These are phyloP conservation scores for Merluccius polli DNA, from an alignment of 2,797 vertebrate genomes.

Conservation along the genomic window DNA sequence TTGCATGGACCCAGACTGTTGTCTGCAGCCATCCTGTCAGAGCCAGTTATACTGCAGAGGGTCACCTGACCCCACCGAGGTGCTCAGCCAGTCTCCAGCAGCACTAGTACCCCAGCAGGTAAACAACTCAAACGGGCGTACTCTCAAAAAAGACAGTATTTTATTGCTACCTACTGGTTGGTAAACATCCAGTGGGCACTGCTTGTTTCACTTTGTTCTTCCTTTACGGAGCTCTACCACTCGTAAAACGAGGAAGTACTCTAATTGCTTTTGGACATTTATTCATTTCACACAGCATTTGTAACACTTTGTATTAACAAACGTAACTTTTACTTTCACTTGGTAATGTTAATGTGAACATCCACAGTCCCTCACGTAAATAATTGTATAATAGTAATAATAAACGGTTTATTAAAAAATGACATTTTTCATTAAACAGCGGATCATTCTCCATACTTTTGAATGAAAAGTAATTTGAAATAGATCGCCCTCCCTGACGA, in stretches of 20 bases:
- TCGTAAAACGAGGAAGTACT: too few relatives aligned
- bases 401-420: background rate
- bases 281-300: too few relatives aligned
- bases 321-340: background rate
- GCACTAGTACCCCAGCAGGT: constrained; percentile 82
- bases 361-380: too few relatives aligned
- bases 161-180: too few relatives aligned
- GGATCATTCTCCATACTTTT: background rate
- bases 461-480: background rate
- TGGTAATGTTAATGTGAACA: background rate
- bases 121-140: background rate
- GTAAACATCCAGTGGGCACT: too few relatives aligned
- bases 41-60: constrained; percentile 90
- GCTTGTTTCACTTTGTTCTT: too few relatives aligned
- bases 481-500: too few relatives aligned
- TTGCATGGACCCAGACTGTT: constrained; percentile 98
- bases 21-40: constrained; percentile 92
- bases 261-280: too few relatives aligned
- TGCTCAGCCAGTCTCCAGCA: constrained; percentile 87
- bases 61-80: constrained; percentile 88
- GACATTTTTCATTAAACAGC: background rate
- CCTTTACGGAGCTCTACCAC: too few relatives aligned
- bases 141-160: too few relatives aligned
- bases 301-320: too few relatives aligned
- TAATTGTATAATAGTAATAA: too few relatives aligned